Evolutionary conservation across 2,113 vertebrate genomes (phyloP).

Genomic region (Phocoena sinus): DNA sequence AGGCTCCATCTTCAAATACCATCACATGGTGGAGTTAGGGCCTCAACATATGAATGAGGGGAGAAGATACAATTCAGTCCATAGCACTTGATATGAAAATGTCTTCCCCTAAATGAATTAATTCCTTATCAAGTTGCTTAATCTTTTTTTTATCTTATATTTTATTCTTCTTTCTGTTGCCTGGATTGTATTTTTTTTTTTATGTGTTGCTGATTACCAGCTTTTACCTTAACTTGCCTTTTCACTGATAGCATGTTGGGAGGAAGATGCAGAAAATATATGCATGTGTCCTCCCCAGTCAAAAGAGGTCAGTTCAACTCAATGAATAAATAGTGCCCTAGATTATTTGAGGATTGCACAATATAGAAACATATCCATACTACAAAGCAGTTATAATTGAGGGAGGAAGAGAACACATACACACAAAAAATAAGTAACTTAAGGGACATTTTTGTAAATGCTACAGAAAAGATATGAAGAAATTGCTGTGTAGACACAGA

Average conservation of each 20-base stretch:
- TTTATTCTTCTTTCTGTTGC: not conserved
- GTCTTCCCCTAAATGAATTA: not conserved
- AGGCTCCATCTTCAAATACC: not conserved
- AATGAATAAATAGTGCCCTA: not conserved
- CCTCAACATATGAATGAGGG: not conserved
- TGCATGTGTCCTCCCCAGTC: accelerated
- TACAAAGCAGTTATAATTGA: not conserved
- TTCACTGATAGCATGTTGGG: not conserved
- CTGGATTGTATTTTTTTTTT: not conserved
- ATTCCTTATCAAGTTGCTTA: not conserved
- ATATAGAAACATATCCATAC: not conserved
- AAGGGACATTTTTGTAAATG: not conserved
- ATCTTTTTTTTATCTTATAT: not conserved
- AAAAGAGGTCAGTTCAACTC: not conserved
- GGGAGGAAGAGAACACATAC: not conserved
- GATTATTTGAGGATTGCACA: not conserved
- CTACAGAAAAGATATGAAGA: not conserved
- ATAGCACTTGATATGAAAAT: not conserved
- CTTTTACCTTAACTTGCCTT: not conserved
- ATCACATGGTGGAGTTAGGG: not conserved
- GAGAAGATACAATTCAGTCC: not conserved
- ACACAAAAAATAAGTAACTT: not conserved
- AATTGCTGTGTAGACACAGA: not conserved
- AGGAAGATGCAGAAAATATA: not conserved
- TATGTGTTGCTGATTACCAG: not conserved